Base-by-base conservation (phyloP, 1,140 invertebrate genomes). In the Orchesella cincta region DNA sequence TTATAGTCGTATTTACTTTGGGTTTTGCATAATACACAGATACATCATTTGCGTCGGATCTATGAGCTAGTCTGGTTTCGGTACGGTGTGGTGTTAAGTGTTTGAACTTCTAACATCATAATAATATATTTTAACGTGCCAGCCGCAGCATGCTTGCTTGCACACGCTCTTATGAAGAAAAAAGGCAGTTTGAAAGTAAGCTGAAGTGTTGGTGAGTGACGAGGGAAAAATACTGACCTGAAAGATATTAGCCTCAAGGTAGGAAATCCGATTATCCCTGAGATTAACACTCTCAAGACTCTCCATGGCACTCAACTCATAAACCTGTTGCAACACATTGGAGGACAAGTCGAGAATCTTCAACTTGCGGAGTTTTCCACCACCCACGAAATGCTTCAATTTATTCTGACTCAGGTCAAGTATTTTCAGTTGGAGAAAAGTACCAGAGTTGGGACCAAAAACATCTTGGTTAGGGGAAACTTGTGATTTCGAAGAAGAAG, bases 271-370 rank as follows among this genome's bases (percentile, higher is more conserved):
- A 78, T 81, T 81, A 79, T 78, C 77, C 46, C 78, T 64, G 5
- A 81, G 76, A 79, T 81, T 81, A 76, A 81, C 70, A 57, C 80
- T 81, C 46, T 81, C 80, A 3, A 81, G 67, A 29, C 35, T 76
- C 20, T 75, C 34, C 20, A 81, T 64, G 36, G 33, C 70, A 51
- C 46, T 51, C 23, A 81, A 74, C 18, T 83, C 80, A 12, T 84
- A 84, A 57, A 88, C 81, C 62, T 79, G 81, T 57, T 75, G 79
- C 14, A 89, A 77, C 14, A 81, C 81, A 81, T 88, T 88, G 26
- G 84, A 82, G 5, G 85, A 85, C 26, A 89, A 81, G 71, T 87
- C 85, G n/a, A 89, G 82, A 70, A 84, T 84, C 29, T 82, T 80
- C 26, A 88, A 79, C 23, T 82, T 78, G 16, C 73, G n/a, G 16